These are phyloP conservation scores for Menidia beryllina DNA, from an alignment of 2,113 vertebrate species.

Conservation along the genomic window DNA sequence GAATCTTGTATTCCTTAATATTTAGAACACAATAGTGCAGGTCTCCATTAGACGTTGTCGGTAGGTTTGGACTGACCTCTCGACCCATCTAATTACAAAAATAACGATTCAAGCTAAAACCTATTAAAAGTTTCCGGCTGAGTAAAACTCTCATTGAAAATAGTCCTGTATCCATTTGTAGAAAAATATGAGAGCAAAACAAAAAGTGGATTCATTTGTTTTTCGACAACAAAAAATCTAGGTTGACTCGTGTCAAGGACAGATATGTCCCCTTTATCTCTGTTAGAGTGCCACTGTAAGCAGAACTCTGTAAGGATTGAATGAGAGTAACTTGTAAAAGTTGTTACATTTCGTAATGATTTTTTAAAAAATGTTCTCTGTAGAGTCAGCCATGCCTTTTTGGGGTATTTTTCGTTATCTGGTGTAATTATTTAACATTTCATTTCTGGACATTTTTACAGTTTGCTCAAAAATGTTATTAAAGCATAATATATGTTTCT, in stretches of 20 bases:
- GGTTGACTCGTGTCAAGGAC: background rate
- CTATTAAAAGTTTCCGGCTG: background rate
- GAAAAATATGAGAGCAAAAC: background rate
- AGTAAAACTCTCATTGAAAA: background rate
- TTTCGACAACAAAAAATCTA: background rate
- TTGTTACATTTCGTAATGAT: no score
- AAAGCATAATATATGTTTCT: no score
- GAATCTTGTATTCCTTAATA: no score
- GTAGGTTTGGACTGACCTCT: conserved; percentile 40
- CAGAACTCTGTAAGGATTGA: background rate
- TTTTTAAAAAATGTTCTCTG: no score
- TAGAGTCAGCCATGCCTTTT: no score
- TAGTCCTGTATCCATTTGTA: background rate
- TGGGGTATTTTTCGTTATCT: no score
- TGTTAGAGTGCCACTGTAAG: background rate
- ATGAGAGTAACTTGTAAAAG: no score
- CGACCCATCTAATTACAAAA: conserved; percentile 44
- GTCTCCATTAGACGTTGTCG: background rate
- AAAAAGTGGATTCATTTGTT: background rate
- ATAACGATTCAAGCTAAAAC: no score
- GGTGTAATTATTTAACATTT: no score
- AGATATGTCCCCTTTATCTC: background rate
- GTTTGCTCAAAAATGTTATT: no score
- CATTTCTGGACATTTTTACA: no score
- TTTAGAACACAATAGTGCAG: no score